Evolutionary conservation across 1,140 invertebrate species (phyloP).

Genomic region (Thrips palmi): DNA sequence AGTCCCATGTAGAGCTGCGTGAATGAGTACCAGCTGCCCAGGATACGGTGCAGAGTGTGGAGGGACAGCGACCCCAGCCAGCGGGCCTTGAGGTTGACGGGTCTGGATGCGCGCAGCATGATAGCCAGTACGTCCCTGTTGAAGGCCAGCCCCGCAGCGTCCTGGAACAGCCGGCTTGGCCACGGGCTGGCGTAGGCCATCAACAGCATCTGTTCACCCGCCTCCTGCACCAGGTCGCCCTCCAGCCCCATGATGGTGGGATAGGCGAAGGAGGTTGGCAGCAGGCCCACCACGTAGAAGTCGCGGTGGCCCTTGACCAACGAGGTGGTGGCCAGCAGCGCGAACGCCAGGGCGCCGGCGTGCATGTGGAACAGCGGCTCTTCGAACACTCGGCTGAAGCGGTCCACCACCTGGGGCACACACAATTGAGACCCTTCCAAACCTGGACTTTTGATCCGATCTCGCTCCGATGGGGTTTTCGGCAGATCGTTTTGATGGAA

Average conservation of each 20-base stretch:
- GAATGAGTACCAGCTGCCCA: no score
- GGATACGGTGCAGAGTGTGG: no score
- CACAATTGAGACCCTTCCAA: no score
- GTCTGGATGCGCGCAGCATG: no score
- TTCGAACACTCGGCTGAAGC: conserved; percentile 12
- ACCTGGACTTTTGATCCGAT: no score
- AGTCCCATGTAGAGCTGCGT: no score
- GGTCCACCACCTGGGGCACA: conserved; percentile 6
- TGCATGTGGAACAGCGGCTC: not conserved
- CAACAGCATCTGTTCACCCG: conserved; percentile 16
- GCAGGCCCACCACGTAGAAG: conserved; percentile 23
- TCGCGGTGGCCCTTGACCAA: conserved; percentile 37
- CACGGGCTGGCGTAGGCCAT: conserved; percentile 18
- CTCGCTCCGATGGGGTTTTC: no score
- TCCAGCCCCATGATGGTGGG: conserved; percentile 19
- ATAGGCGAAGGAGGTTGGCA: conserved; percentile 14
- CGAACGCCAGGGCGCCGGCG: conserved; percentile 19
- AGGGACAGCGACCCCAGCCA: no score
- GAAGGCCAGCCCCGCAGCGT: no score
- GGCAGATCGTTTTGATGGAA: no score
- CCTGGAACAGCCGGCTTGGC: conserved; percentile 21
- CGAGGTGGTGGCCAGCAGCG: conserved; percentile 34
- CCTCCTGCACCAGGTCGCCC: conserved; percentile 24
- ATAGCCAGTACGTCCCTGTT: no score
- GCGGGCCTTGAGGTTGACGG: no score